Evolutionary conservation across 2,797 vertebrate genomes (phyloP).

Genomic region (Sebastes aleutianus): DNA sequence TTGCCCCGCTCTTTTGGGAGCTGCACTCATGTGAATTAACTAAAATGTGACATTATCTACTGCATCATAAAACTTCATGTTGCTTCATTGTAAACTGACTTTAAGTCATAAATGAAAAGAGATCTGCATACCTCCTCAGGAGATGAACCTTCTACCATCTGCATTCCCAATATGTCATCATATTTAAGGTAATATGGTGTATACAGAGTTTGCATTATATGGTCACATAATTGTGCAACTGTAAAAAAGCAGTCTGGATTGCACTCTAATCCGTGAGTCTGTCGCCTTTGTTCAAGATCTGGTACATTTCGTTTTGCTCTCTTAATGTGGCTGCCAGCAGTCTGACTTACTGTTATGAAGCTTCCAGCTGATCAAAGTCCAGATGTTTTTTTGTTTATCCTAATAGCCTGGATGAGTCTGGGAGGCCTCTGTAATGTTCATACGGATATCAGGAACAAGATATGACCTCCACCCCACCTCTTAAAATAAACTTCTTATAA

Average conservation of each 20-base stretch:
- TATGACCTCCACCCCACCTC: constrained; percentile 22
- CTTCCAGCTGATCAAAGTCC: constrained; percentile 9
- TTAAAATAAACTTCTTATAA: constrained; percentile 58
- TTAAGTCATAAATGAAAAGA: constrained; percentile 2
- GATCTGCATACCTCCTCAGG: neutral
- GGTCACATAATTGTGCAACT: neutral
- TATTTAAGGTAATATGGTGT: neutral
- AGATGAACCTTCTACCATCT: neutral
- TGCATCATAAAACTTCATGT: neutral
- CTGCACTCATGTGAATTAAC: constrained; percentile 4
- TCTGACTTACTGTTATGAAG: constrained; percentile 6
- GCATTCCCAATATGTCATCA: neutral
- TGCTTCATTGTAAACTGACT: neutral
- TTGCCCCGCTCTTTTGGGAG: constrained; percentile 26
- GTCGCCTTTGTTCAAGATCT: constrained; percentile 5
- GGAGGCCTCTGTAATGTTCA: constrained; percentile 46
- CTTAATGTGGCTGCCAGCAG: neutral
- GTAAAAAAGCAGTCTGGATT: neutral
- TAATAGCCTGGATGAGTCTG: neutral
- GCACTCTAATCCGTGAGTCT: neutral
- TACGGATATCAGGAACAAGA: constrained; percentile 15
- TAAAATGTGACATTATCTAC: neutral
- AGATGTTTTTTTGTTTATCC: constrained; percentile 8
- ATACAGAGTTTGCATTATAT: neutral
- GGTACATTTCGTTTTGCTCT: neutral